Evolutionary conservation across 2,797 vertebrate species (phyloP).

Genomic region (Dryobates pubescens): DNA sequence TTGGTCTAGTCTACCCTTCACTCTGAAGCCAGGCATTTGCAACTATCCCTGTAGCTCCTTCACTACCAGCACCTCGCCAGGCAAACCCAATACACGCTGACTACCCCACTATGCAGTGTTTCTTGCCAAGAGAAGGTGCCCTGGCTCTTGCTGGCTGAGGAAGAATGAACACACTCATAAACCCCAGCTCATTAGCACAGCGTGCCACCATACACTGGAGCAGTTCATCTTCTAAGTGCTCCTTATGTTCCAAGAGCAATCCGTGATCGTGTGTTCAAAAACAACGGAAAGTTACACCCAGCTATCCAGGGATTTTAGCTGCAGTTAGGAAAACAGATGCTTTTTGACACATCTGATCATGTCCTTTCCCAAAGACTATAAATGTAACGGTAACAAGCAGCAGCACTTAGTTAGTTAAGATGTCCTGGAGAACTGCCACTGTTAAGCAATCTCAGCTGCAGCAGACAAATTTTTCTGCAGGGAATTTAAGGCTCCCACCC

Average conservation of each 20-base stretch:
- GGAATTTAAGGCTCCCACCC: constrained; percentile 61
- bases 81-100: not conserved
- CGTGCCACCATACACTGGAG: not conserved
- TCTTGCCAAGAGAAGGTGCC: not conserved
- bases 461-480: constrained; percentile 46
- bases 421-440: constrained; percentile 58
- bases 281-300: constrained; percentile 64
- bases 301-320: constrained; percentile 49
- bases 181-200: constrained; percentile 22
- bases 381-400: not conserved
- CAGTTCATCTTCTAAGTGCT: constrained; percentile 26
- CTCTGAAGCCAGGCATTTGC: not conserved
- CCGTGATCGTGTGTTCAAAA: not conserved
- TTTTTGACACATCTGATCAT: constrained; percentile 49
- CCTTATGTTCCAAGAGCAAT: not conserved
- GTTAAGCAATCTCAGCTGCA: constrained; percentile 58
- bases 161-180: not conserved
- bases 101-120: not conserved
- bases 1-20: not conserved
- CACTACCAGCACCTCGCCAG: not conserved
- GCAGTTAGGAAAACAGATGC: constrained; percentile 50
- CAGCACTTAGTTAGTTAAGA: constrained; percentile 48
- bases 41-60: not conserved
- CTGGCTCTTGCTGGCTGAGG: not conserved
- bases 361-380: constrained; percentile 7